Evolutionary conservation across 1,140 invertebrate species (phyloP).

Genomic region (Harpegnathos saltator): DNA sequence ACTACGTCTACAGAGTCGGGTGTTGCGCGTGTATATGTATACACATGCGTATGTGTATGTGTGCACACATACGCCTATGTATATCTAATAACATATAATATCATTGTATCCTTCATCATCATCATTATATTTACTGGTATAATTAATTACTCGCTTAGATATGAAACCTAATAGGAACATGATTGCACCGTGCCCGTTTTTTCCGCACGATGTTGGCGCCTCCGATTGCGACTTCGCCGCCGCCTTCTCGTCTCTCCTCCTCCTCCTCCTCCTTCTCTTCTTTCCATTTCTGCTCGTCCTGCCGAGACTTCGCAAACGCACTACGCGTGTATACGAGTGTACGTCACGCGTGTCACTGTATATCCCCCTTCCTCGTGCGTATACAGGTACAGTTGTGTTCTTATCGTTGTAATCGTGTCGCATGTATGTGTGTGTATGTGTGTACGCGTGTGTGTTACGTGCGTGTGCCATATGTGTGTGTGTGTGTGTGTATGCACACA

Average conservation of each 20-base stretch:
- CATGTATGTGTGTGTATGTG: not conserved
- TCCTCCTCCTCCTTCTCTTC: slow-evolving; percentile 13
- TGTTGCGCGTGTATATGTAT: slow-evolving; percentile 79
- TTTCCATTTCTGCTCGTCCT: slow-evolving; percentile 4
- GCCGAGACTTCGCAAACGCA: slow-evolving; percentile 52
- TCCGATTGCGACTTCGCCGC: slow-evolving; percentile 53
- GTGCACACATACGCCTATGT: slow-evolving; percentile 81
- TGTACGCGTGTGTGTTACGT: not conserved
- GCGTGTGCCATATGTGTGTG: not conserved
- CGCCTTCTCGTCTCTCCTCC: slow-evolving; percentile 33
- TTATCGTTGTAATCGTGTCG: not conserved
- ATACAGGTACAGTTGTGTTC: slow-evolving; percentile 70
- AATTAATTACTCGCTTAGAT: slow-evolving; percentile 86
- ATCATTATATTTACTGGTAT: slow-evolving; percentile 86
- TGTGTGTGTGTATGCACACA: not conserved
- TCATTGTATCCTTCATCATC: slow-evolving; percentile 85
- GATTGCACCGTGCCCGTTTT: slow-evolving; percentile 83
- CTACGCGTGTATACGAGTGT: slow-evolving; percentile 65
- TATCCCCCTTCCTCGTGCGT: slow-evolving; percentile 45
- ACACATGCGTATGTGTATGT: slow-evolving; percentile 69
- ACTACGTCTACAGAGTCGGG: slow-evolving; percentile 81
- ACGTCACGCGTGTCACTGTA: slow-evolving; percentile 57
- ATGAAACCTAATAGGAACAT: slow-evolving; percentile 86
- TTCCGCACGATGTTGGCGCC: slow-evolving; percentile 73
- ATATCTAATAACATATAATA: slow-evolving; percentile 81